phyloP scores from a whole-genome alignment of 2,888 invertebrate genomes.

The Pseudanteris insignis region DNA sequence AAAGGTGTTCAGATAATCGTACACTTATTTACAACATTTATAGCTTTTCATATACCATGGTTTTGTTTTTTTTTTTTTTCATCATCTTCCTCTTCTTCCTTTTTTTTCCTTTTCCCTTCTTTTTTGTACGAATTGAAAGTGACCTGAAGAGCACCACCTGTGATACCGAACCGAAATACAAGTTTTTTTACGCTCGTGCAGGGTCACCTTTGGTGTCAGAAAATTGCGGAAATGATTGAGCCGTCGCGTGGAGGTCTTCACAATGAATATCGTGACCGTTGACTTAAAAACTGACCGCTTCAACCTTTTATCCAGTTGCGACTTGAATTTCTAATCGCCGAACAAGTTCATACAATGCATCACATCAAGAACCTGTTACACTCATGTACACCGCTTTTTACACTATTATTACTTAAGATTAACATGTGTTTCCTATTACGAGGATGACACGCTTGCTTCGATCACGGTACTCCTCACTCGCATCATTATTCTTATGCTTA shows the following conservation, averaged over 20 bases:
- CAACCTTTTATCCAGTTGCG: conserved; percentile 53
- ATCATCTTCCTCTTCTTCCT: too few species aligned
- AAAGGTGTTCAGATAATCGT: too few species aligned
- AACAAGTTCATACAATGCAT: conserved; percentile 57
- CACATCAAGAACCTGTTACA: conserved; percentile 46
- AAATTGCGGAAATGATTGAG: conserved; percentile 46
- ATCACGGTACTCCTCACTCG: too few species aligned
- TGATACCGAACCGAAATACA: conserved; percentile 24
- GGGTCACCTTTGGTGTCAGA: conserved; percentile 41
- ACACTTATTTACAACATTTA: conserved; percentile 23
- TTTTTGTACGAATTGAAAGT: conserved; percentile 27
- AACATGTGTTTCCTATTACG: conserved; percentile 33
- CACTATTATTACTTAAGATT: conserved; percentile 37
- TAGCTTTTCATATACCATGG: too few species aligned
- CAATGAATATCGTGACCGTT: conserved; percentile 52
- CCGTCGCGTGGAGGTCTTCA: conserved; percentile 42
- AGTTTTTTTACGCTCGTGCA: conserved; percentile 42
- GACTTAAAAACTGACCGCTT: conserved; percentile 55
- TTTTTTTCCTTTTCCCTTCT: too few species aligned
- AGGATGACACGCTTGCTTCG: conserved; percentile 1
- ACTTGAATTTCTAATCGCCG: conserved; percentile 61
- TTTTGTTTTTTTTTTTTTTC: too few species aligned
- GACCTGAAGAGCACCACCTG: conserved; percentile 29
- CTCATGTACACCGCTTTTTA: conserved; percentile 56
- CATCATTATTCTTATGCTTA: too few species aligned